phyloP scores from a whole-genome alignment of 2,888 invertebrate genomes.

The Drosophila melanosoma region DNA sequence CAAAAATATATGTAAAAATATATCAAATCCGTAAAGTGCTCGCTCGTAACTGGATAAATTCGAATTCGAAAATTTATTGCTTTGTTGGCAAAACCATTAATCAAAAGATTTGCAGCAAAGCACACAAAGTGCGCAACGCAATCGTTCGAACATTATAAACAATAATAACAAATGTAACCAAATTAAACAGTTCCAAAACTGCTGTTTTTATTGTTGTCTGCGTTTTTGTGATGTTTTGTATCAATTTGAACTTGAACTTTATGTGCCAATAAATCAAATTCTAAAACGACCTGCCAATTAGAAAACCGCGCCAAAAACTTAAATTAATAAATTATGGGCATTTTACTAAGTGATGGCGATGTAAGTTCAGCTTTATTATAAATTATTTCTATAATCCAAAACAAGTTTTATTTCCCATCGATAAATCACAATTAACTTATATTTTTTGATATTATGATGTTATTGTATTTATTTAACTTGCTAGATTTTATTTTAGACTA shows the following conservation, averaged over 20 bases:
- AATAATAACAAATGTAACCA: conserved; percentile 58
- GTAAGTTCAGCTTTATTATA: conserved; percentile 69
- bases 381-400: conserved; percentile 21
- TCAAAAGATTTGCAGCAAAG: conserved; percentile 59
- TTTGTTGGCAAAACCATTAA: conserved; percentile 66
- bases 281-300: conserved; percentile 42
- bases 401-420: conserved; percentile 18
- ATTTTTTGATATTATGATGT: background rate
- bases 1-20: conserved; percentile 27
- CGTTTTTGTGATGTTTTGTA: conserved; percentile 34
- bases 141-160: conserved; percentile 44
- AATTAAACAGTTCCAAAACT: conserved; percentile 37
- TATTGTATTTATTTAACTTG: conserved; percentile 5
- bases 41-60: conserved; percentile 71
- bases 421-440: conserved; percentile 20
- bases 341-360: conserved; percentile 82
- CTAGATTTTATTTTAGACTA: background rate
- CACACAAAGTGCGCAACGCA: conserved; percentile 45
- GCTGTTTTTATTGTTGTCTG: conserved; percentile 46
- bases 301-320: conserved; percentile 30
- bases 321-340: conserved; percentile 75
- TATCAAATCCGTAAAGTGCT: conserved; percentile 60
- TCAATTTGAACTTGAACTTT: conserved; percentile 44
- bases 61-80: conserved; percentile 58
- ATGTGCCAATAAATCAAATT: conserved; percentile 45